Base-by-base conservation (phyloP, 2,113 vertebrate genomes). In the Crocuta crocuta region DNA sequence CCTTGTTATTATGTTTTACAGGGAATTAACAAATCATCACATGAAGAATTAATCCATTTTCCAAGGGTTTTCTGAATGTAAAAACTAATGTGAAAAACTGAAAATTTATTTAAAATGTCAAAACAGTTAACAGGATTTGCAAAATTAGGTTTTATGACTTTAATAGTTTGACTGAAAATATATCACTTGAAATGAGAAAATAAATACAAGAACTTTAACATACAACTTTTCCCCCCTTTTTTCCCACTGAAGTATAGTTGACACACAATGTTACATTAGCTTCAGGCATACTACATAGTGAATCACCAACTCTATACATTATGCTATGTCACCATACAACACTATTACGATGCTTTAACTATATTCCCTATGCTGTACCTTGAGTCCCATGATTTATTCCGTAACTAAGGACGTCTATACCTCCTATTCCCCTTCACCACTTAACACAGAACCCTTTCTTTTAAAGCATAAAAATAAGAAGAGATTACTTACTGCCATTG, bases 401-500 rank as follows among this genome's bases (percentile, higher is more conserved):
- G 26, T 31, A 31, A 78, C 45, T 43, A 4, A 7, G 8, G 13
- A 76, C 48, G 73, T 15, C 43, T 31, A 15, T 2, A 78, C 43
- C 74, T 48, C 13, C 74, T 78, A 48, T 19, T 48, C 43, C 13
- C 43, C 74, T 78, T 78, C 43, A 78, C 15, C 13, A 4, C 74
- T 48, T 31, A 78, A 78, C 26, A 48, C 4, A 4, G 45, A 76
- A 28, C 43, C 28, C 7, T 76, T 28, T 68, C n/a, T 73, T 50
- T n/a, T 11, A 79, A 82, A n/a, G n/a, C n/a, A n/a, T n/a, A 94
- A 95, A 89, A 94, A 79, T 91, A 80, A 10, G 89, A 97, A n/a
- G 24, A 71, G 81, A 94, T 76, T 98, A 98, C 99, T 99, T 99
- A 99, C 99, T 98, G 98, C 98, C 99, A 99, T 99, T 71, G 99